Base-by-base conservation (phyloP, 1,140 invertebrate genomes). In the Ceratina australensis region DNA sequence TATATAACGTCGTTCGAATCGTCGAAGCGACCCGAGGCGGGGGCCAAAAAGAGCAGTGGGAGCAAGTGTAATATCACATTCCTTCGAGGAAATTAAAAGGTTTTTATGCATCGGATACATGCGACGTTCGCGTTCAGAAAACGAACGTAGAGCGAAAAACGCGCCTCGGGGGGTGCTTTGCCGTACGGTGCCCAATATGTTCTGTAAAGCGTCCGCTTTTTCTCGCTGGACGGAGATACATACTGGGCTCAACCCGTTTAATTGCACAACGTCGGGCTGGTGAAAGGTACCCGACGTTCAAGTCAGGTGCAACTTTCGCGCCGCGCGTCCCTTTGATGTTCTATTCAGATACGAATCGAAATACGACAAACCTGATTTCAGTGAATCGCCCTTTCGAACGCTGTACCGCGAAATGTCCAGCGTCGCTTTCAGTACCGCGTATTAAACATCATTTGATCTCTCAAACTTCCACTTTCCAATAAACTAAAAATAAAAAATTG, bases 311-410 rank as follows among this genome's bases (percentile, higher is more conserved):
- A 63, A 63, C 3, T 73, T 64, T 63, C 12, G 5, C 3, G 1
- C 50, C 33, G 5, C 33, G 33, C 33, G 33, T 56, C 56, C 18
- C 73, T 67, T 67, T 61, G 54, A 68, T 10, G 42, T 50, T 18
- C 22, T 59, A 22, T 65, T 18, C n/a, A 15, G 16, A 24, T 0
- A 28, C 18, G 47, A 65, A 74, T 47, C 18, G 52, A 8, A 64
- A 24, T 5, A 75, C 80, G 78, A 67, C 50, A 59, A 78, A 82
- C 81, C 68, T 67, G 80, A 85, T 86, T 88, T 87, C 87, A 88
- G 88, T 89, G 89, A 87, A 84, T 63, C 85, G 81, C 81, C 78
- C 60, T 22, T 78, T 56, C 20, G 42, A 22, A 56, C 49, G 52
- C 63, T 56, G 69, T 42, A 5, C 2, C 28, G 5, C 60, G 59